Percentiles rank a stretch among this genome's conserved stretches.
These are phyloP conservation scores for Myzus persicae DNA, from an alignment of 1,140 invertebrate genomes.

Conservation along the genomic window DNA sequence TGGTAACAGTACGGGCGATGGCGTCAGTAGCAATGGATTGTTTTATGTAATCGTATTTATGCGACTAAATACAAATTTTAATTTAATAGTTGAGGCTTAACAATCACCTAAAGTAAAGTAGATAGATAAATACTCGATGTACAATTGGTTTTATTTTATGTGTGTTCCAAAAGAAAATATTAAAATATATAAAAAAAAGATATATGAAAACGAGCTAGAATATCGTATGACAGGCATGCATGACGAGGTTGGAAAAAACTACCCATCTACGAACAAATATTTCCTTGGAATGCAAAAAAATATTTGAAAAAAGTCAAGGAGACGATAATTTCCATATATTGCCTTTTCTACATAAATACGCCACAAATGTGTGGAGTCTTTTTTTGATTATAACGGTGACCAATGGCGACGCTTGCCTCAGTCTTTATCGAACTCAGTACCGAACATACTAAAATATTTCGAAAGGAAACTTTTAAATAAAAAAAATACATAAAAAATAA, in stretches of 20 bases:
- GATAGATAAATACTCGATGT: not conserved
- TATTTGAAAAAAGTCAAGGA: too few species aligned
- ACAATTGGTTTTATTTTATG: not conserved
- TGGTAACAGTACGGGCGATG: not conserved
- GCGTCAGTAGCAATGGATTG: rapidly evolving
- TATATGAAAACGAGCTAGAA: not conserved
- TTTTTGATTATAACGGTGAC: not conserved
- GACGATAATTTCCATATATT: too few species aligned
- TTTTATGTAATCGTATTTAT: not conserved
- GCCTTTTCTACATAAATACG: not conserved
- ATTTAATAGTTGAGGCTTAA: not conserved
- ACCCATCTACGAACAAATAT: too few species aligned
- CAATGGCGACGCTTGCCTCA: not conserved
- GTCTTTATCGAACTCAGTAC: not conserved
- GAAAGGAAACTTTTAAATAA: not conserved
- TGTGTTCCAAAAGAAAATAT: not conserved
- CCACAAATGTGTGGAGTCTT: not conserved
- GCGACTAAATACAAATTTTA: not conserved
- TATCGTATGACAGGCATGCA: not conserved
- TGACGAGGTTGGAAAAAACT: not conserved
- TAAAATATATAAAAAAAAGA: not conserved
- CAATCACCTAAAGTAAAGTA: not conserved
- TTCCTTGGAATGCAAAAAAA: too few species aligned
- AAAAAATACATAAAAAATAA: too few species aligned
- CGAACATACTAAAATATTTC: not conserved